Conservation (phyloP, 2,888 invertebrate species). For the Yponomeuta sedellus region DNA sequence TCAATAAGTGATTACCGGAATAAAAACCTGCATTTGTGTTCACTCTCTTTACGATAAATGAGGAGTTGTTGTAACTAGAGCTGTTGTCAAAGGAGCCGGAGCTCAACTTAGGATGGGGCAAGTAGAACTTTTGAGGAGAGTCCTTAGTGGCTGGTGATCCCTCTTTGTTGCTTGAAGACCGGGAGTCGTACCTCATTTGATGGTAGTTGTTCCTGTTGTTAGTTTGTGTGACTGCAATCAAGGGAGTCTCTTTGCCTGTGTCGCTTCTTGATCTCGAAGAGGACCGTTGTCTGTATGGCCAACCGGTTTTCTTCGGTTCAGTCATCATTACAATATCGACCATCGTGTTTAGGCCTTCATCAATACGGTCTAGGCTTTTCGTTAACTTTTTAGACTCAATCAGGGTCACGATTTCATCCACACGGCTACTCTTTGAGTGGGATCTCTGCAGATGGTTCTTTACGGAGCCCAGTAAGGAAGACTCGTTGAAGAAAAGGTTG, state of each 20-base stretch:
- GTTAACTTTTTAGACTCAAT: conserved; percentile 79
- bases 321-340: conserved; percentile 82
- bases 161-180: conserved; percentile 46
- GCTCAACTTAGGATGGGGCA: conserved; percentile 51
- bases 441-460: conserved; percentile 39
- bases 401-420: conserved; percentile 71
- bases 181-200: conserved; percentile 42
- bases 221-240: conserved; percentile 52
- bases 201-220: conserved; percentile 37
- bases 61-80: conserved; percentile 56
- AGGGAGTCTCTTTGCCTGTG: conserved; percentile 52
- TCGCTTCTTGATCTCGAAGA: conserved; percentile 61
- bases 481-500: conserved; percentile 75
- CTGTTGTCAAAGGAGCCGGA: conserved; percentile 49
- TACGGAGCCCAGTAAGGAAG: conserved; percentile 37
- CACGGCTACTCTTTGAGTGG: conserved; percentile 56
- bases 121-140: conserved; percentile 55
- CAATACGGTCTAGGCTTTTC: conserved; percentile 87
- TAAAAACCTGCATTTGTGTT: conserved; percentile 80
- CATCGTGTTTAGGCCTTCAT: conserved; percentile 83
- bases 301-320: conserved; percentile 62
- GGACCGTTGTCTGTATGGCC: conserved; percentile 63
- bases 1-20: conserved; percentile 72
- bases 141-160: conserved; percentile 36
- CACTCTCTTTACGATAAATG: conserved; percentile 78